Evolutionary conservation across 2,888 invertebrate genomes (phyloP).

Genomic region (Euplagia quadripunctaria): DNA sequence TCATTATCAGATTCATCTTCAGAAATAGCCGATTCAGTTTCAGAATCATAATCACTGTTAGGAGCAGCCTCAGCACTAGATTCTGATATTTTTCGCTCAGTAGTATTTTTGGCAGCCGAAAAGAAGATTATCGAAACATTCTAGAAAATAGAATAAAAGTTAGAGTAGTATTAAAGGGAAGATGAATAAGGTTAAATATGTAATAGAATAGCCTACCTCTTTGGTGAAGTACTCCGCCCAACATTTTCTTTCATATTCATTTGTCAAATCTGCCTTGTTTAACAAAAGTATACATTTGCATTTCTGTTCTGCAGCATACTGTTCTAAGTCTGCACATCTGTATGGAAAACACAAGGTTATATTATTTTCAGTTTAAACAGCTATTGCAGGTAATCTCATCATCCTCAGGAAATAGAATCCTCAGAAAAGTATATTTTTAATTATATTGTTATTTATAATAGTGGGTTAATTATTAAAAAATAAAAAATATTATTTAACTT

Average conservation of each 20-base stretch:
- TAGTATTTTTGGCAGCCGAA: conserved; percentile 92
- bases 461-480: no score
- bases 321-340: conserved; percentile 96
- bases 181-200: neutral
- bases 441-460: neutral
- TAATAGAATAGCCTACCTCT: conserved; percentile 65
- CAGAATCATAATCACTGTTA: conserved; percentile 58
- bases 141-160: conserved; percentile 60
- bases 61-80: conserved; percentile 57
- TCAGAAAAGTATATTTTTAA: no score
- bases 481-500: no score
- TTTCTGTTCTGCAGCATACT: conserved; percentile 80
- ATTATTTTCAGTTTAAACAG: neutral
- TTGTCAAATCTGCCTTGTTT: conserved; percentile 98
- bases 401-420: no score
- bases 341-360: conserved; percentile 44
- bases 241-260: conserved; percentile 91
- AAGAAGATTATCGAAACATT: conserved; percentile 95
- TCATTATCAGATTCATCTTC: conserved; percentile 61
- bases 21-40: conserved; percentile 71
- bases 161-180: neutral
- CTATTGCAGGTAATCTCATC: no score
- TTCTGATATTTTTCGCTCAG: conserved; percentile 81
- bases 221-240: conserved; percentile 96
- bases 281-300: conserved; percentile 93